Evolutionary conservation across 2,888 invertebrate species (phyloP).

Genomic region (Hylaea fasciaria): DNA sequence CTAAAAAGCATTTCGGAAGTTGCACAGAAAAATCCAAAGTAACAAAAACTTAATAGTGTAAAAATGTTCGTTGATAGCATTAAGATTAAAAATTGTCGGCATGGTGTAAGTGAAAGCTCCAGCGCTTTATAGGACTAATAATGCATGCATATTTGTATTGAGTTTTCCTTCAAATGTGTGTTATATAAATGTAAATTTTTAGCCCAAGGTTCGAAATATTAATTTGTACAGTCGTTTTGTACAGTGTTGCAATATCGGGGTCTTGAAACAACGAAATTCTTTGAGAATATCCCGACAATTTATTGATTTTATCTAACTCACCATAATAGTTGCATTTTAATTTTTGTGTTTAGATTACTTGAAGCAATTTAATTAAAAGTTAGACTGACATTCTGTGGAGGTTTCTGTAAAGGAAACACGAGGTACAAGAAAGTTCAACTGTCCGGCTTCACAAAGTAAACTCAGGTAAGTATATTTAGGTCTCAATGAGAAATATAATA

Average conservation of each 20-base stretch:
- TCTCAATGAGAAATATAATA: slow-evolving; percentile 25
- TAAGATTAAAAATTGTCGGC: neutral
- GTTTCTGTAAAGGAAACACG: slow-evolving; percentile 13
- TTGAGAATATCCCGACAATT: too few relatives aligned
- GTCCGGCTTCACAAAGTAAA: slow-evolving; percentile 26
- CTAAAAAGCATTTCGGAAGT: slow-evolving; percentile 1
- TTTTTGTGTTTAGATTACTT: neutral
- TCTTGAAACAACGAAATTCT: too few relatives aligned
- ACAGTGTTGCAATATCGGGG: too few relatives aligned
- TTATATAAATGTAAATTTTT: too few relatives aligned
- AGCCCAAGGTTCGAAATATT: too few relatives aligned
- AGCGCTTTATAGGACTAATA: too few relatives aligned
- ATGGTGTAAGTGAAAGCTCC: too few relatives aligned
- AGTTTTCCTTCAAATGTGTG: too few relatives aligned
- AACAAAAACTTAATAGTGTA: neutral
- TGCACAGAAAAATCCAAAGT: neutral
- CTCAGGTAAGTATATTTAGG: slow-evolving; percentile 17
- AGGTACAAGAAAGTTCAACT: slow-evolving; percentile 26
- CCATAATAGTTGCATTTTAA: too few relatives aligned
- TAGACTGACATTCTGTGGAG: slow-evolving; percentile 31
- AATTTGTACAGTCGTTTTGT: too few relatives aligned
- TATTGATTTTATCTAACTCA: too few relatives aligned
- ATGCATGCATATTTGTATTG: too few relatives aligned
- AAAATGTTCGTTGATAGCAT: neutral
- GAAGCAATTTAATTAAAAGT: slow-evolving; percentile 34